Evolutionary conservation across 2,888 invertebrate genomes (phyloP), one percentile per base, ranked within the genome.

Genomic region (Liopterus haemorrhoidalis): DNA sequence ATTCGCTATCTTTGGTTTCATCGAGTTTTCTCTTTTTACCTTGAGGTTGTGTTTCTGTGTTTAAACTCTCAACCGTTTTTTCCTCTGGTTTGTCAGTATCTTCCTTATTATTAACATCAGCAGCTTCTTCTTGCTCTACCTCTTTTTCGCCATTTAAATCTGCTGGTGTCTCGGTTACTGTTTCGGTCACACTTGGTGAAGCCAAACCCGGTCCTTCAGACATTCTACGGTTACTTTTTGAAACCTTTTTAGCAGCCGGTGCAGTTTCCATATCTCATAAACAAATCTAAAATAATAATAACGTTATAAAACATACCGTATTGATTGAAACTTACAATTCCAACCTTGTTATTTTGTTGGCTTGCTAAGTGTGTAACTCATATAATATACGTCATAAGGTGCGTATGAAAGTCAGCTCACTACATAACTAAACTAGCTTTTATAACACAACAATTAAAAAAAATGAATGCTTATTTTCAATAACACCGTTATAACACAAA

Each of bases 301-400:
- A n/a, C n/a, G n/a, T n/a, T n/a, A n/a, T n/a, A n/a, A n/a, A n/a
- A n/a, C n/a, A n/a, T n/a, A n/a, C n/a, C n/a, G n/a, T n/a, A n/a
- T n/a, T n/a, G n/a, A n/a, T n/a, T n/a, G n/a, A n/a, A n/a, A n/a
- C n/a, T n/a, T n/a, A n/a, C n/a, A n/a, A n/a, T n/a, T n/a, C n/a
- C n/a, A n/a, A n/a, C n/a, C n/a, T n/a, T n/a, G n/a, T n/a, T n/a
- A n/a, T n/a, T 42, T 42, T 38, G 38, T 45, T 32, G 39, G 45
- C 45, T 45, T 45, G 45, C 32, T 44, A 45, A 45, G 45, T 45
- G 45, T 45, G 45, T 38, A 39, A 52, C 50, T 54, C 53, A 54
- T 51, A 48, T 55, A 57, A 53, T 53, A 46, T 55, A 53, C 55
- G 57, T 55, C 57, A 55, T 50, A 49, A 25, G 50, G 21, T 45